A percentile compares a stretch with the other conserved stretches of the same genome.
phyloP scores from a whole-genome alignment of 2,113 vertebrate species.

The Regulus satrapa region DNA sequence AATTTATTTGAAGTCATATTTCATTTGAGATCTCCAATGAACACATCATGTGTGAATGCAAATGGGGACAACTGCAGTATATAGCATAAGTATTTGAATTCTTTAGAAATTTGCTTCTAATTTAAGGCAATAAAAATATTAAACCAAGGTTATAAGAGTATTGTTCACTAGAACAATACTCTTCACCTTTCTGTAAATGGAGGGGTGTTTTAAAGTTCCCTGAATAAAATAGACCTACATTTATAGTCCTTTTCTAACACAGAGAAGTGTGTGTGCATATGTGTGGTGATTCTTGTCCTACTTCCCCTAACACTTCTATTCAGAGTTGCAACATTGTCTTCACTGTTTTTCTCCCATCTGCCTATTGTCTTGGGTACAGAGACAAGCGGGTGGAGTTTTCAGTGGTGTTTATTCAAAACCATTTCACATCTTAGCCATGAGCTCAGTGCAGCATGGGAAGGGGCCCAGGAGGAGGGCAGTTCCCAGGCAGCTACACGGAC shows the following conservation, averaged over 20 bases:
- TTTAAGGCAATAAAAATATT: not conserved
- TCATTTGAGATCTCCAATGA: not conserved
- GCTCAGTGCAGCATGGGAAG: rapidly evolving
- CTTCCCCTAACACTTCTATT: not conserved
- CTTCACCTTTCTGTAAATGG: not conserved
- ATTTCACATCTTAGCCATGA: not conserved
- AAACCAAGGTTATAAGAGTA: not conserved
- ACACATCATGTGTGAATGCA: not conserved
- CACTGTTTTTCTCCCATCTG: not conserved
- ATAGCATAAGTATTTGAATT: not conserved
- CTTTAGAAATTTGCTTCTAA: not conserved
- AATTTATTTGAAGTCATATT: not conserved
- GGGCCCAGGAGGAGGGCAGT: not conserved
- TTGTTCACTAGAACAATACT: not conserved
- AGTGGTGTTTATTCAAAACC: not conserved
- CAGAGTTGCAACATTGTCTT: not conserved
- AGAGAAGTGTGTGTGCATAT: rapidly evolving
- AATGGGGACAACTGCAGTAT: not conserved
- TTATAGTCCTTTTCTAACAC: not conserved
- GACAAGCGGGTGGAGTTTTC: not conserved
- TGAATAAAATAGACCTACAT: not conserved
- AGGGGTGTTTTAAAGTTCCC: rapidly evolving
- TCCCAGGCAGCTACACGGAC: rapidly evolving
- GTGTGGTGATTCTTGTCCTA: not conserved
- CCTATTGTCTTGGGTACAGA: not conserved